phyloP scores from a whole-genome alignment of 2,888 invertebrate genomes.

The Acanthosepion pharaonis region DNA sequence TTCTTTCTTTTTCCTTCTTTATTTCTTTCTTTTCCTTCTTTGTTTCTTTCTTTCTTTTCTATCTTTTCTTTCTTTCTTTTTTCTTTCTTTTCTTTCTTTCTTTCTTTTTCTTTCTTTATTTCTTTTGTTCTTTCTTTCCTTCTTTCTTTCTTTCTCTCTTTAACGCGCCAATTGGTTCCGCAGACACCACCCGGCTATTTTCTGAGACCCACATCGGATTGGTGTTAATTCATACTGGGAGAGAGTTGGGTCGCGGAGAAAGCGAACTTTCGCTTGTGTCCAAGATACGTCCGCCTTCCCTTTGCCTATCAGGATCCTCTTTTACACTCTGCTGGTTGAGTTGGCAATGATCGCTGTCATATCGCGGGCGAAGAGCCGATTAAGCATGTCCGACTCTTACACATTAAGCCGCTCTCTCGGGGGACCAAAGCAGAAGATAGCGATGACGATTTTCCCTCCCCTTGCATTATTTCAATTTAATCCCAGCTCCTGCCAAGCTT shows the following conservation, averaged over 20 bases:
- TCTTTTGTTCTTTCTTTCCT: not conserved
- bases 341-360: not conserved
- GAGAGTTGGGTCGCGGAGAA: not conserved
- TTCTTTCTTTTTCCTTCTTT: not conserved
- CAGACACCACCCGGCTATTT: not conserved
- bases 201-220: slow-evolving; percentile 33
- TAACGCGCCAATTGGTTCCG: no score
- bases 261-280: not conserved
- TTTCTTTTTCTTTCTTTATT: no score
- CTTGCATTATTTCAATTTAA: slow-evolving; percentile 21
- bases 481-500: not conserved
- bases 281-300: not conserved
- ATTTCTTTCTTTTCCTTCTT: not conserved
- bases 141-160: not conserved
- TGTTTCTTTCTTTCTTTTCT: not conserved
- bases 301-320: not conserved
- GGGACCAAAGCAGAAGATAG: slow-evolving; percentile 15
- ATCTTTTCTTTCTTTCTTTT: not conserved
- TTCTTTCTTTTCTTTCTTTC: not conserved
- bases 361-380: slow-evolving; percentile 6
- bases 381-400: slow-evolving; percentile 33
- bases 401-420: not conserved
- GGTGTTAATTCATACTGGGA: slow-evolving; percentile 21
- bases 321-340: not conserved
- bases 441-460: slow-evolving; percentile 18